A percentile compares a stretch with the other conserved stretches of the same genome.
phyloP scores from a whole-genome alignment of 2,888 invertebrate genomes.

The Idaea straminata region DNA sequence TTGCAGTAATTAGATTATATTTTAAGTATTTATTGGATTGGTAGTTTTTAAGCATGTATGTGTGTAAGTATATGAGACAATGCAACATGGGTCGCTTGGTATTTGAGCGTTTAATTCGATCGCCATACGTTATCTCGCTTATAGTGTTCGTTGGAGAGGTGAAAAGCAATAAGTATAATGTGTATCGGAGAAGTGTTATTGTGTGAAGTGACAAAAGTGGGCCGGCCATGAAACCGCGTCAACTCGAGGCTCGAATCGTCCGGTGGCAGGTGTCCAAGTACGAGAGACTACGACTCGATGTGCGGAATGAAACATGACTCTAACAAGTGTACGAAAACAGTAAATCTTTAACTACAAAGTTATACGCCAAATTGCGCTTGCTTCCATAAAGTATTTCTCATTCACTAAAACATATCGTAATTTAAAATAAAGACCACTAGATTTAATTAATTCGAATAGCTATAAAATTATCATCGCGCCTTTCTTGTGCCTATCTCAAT shows the following conservation, averaged over 20 bases:
- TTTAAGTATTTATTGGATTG: constrained; percentile 39
- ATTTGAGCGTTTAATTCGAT: constrained; percentile 32
- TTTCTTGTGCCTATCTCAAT: constrained; percentile 75
- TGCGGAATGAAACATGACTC: constrained; percentile 75
- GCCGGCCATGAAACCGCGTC: constrained; percentile 77
- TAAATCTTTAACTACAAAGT: constrained; percentile 35
- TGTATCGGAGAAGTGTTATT: constrained; percentile 61
- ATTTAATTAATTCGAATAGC: constrained; percentile 42
- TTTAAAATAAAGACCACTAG: constrained; percentile 61
- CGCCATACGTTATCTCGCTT: constrained; percentile 34
- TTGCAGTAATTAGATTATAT: constrained; percentile 15
- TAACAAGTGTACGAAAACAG: constrained; percentile 30
- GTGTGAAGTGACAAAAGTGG: constrained; percentile 71
- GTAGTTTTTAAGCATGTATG: constrained; percentile 53
- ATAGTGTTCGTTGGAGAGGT: constrained; percentile 32
- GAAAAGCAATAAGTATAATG: constrained; percentile 54
- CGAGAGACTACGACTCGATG: constrained; percentile 74
- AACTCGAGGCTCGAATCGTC: constrained; percentile 59
- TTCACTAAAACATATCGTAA: constrained; percentile 73
- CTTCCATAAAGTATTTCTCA: constrained; percentile 71
- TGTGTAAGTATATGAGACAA: constrained; percentile 60
- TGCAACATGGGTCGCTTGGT: constrained; percentile 56
- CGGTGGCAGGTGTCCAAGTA: constrained; percentile 75
- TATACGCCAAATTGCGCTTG: constrained; percentile 76
- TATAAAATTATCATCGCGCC: constrained; percentile 66